These are phyloP conservation scores for Motacilla tschutschensis DNA, from an alignment of 2,113 vertebrate genomes.

Conservation along the genomic window DNA sequence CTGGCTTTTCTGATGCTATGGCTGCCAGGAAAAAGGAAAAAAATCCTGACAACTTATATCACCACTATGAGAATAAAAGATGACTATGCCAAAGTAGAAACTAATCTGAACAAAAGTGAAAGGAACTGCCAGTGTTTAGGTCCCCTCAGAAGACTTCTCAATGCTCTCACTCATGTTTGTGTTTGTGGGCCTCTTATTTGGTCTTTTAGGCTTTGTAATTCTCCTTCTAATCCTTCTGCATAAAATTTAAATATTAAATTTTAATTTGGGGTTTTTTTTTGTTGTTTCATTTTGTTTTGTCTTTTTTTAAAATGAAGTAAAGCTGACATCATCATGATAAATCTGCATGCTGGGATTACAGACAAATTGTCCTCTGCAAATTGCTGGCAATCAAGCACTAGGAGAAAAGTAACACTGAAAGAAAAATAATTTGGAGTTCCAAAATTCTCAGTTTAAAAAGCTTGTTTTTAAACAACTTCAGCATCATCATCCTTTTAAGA, in stretches of 20 bases:
- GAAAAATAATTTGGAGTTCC: background rate
- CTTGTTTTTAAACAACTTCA: background rate
- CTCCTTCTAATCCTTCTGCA: background rate
- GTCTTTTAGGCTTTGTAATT: background rate
- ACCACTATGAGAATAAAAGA: background rate
- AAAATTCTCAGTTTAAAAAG: background rate
- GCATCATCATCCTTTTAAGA: background rate
- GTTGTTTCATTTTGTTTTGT: background rate
- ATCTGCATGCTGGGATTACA: background rate
- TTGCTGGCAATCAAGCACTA: background rate
- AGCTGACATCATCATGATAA: background rate
- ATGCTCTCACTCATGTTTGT: background rate
- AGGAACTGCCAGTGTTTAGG: background rate
- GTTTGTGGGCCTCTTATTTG: background rate
- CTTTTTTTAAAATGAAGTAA: background rate
- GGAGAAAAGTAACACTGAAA: background rate
- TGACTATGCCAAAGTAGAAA: background rate
- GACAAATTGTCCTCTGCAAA: background rate
- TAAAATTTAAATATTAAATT: background rate
- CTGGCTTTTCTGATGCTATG: background rate
- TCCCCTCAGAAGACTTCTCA: background rate
- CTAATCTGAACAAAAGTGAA: background rate
- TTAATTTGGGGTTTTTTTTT: rapidly evolving
- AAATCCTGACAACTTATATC: background rate
- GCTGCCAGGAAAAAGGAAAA: background rate